Base-by-base conservation (phyloP, 2,888 invertebrate genomes). In the Eupsilia transversa region DNA sequence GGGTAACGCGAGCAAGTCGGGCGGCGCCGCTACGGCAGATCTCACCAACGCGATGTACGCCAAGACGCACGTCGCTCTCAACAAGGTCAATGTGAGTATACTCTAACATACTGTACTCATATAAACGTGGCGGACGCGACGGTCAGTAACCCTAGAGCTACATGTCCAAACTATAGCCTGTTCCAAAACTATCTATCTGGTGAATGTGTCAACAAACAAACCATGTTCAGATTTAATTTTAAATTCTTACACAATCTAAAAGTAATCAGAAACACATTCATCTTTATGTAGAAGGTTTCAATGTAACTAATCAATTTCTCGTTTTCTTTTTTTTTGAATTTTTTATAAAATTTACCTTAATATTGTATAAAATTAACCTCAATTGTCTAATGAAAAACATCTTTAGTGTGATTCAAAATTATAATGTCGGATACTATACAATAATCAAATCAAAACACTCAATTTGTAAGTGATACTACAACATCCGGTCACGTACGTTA, bases 21-120 rank as follows among this genome's bases (percentile, higher is more conserved):
- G 85, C 74, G 92, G 89, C 73, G 93, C 85, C 70, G 97, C 97
- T 67, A 97, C 97, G 65, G 97, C 98, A 69, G 99, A 98, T 89
- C 97, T 98, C 91, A 96, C 97, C 88, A 97, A 97, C 85, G 98
- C 98, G 49, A 98, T 99, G 97, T 99, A 99, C 94, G 98, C 98
- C 90, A 99, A 99, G 94, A 97, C 97, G 85, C 99, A 99, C 94
- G 98, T 98, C 87, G 98, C 98, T 91, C 97, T 99, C 93, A 98
- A 98, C 92, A 99, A 99, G 97, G 98, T 99, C 93, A 98, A 98
- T 96, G 98, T 98, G 95, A 97, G 98, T 98, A 90, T 65, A 14
- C n/a, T 33, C 2, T 2, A 5, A 46, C 41, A 4, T 9, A 33
- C 43, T 56, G 41, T 33, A 3, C 30, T 41, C 20, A 0, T n/a